These are phyloP conservation scores for Lutjanus erythropterus DNA, from an alignment of 2,113 vertebrate genomes.

Conservation along the genomic window DNA sequence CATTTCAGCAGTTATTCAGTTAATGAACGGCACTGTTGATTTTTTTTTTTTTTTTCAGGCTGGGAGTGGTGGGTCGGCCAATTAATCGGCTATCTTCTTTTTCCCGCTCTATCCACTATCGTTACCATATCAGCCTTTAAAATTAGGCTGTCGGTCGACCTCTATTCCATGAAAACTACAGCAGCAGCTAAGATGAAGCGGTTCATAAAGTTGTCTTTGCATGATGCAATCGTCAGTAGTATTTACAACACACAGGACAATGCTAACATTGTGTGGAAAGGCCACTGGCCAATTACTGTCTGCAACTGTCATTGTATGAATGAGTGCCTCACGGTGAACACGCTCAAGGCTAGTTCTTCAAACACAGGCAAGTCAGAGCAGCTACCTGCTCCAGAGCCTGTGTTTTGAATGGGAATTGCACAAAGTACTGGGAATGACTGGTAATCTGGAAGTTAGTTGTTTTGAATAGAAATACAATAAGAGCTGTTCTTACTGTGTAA, in stretches of 20 bases:
- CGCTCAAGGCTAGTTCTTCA: conserved; percentile 48
- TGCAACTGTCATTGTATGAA: conserved; percentile 46
- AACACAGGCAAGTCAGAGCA: conserved; percentile 55
- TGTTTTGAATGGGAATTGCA: conserved; percentile 9
- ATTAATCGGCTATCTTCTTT: no score
- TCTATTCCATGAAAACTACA: not conserved
- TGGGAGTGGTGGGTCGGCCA: no score
- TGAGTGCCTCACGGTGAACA: conserved; percentile 36
- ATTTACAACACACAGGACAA: conserved; percentile 63
- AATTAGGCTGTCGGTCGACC: no score
- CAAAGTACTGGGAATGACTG: conserved; percentile 35
- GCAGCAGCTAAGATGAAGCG: conserved; percentile 1
- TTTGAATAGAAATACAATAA: conserved; percentile 42
- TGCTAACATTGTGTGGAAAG: conserved; percentile 43
- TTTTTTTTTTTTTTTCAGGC: no score
- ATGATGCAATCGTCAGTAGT: conserved; percentile 61
- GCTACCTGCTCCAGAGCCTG: conserved; percentile 5
- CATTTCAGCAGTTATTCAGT: no score
- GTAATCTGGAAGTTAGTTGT: conserved; percentile 33
- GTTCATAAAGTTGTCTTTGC: conserved; percentile 29
- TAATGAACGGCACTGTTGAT: no score
- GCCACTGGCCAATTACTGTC: conserved; percentile 35
- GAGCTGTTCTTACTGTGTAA: conserved; percentile 54
- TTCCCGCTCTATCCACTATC: no score
- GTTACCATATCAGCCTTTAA: no score